Evolutionary conservation across 2,888 invertebrate species (phyloP), one percentile per base, ranked within the genome.

Genomic region (Nomada flava): DNA sequence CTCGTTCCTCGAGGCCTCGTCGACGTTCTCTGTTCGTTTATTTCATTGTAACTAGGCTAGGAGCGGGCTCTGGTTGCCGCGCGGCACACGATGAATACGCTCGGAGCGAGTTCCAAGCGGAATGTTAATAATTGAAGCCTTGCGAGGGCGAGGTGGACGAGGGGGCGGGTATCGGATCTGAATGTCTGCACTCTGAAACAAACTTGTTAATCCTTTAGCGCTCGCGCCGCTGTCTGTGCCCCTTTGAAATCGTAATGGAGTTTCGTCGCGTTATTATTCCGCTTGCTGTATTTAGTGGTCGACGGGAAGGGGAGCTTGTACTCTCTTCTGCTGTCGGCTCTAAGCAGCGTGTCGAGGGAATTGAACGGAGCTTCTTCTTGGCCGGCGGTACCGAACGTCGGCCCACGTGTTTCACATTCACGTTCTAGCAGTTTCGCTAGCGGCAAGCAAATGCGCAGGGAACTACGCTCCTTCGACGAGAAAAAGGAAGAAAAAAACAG

Each of bases 71-170:
- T n/a, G n/a, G 15, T 1, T 10, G 29, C 70, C 47, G 29, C 70
- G 62, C 55, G 55, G 65, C 64, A 65, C 60, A 42, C 53, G 50
- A 20, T 76, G 78, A 63, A 76, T 29, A 23, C 79, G 77, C 63
- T 53, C 44, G 15, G 36, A 55, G 47, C 77, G 77, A 20, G 53
- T 50, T 62, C 53, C n/a, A 42, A 36, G 62, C 44, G 55, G 80
- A 79, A 80, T 80, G 80, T 72, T 80, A 80, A 80, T 79, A 79
- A 80, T 67, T 63, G 80, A 79, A 62, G 60, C 53, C 20, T 5
- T 44, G 67, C 44, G 53, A 60, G 52, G 47, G 20, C 26, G 44
- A 76, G 36, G 15, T 15, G 29, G 44, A 68, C 15, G 23, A 1
- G n/a, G 36, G 7, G 5, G 5, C 10, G 10, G n/a, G 23, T 62